phyloP scores from a whole-genome alignment of 2,797 vertebrate genomes.

The Carduelis carduelis region DNA sequence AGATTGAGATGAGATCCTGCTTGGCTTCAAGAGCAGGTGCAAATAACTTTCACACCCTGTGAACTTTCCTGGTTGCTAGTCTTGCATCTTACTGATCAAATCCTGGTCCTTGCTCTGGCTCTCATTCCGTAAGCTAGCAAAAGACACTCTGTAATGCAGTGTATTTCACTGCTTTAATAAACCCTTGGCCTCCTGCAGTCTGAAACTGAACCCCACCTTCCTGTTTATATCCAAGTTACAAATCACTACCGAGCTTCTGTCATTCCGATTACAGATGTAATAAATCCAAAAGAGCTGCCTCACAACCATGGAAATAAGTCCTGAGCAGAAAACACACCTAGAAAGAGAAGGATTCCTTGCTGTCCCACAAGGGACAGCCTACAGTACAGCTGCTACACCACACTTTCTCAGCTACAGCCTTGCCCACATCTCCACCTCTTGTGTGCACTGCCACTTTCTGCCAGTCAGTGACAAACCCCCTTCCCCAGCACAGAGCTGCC shows the following conservation, averaged over 20 bases:
- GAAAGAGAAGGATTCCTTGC: not conserved
- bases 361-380: not conserved
- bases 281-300: not conserved
- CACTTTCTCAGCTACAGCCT: not conserved
- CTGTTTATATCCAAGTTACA: not conserved
- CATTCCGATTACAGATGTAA: not conserved
- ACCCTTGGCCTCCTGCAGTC: not conserved
- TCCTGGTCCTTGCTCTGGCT: not conserved
- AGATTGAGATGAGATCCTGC: not conserved
- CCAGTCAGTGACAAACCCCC: not conserved
- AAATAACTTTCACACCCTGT: not conserved
- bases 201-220: not conserved
- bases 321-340: not conserved
- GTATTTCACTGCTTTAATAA: not conserved
- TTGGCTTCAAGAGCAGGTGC: not conserved
- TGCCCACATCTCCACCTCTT: not conserved
- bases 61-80: not conserved
- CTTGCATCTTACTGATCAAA: not conserved
- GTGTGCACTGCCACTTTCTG: not conserved
- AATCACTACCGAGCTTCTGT: not conserved
- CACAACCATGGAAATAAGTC: not conserved
- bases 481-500: not conserved
- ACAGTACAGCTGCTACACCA: fast-evolving
- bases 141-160: not conserved
- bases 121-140: not conserved